Conservation (phyloP, 2,113 vertebrate genomes). For the Grammomys dolichurus region DNA sequence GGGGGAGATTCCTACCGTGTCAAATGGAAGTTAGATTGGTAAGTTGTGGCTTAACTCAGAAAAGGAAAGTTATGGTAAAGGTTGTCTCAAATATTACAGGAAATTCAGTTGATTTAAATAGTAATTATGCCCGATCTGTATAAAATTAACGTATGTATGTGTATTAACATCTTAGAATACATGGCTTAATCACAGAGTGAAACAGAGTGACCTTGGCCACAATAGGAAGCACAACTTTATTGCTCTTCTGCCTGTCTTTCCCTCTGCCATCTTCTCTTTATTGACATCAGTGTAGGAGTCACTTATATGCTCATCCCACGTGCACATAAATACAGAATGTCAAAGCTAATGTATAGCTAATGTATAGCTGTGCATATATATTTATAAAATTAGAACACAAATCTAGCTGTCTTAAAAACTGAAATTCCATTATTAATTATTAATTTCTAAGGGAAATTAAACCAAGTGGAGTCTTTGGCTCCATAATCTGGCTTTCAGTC, state of each 20-base stretch:
- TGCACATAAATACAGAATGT: neutral
- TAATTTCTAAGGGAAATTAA: conserved; percentile 34
- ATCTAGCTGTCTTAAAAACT: neutral
- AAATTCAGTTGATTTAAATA: neutral
- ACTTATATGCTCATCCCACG: neutral
- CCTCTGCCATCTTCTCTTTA: neutral
- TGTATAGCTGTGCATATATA: neutral
- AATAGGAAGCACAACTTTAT: neutral
- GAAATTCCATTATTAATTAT: conserved; percentile 21
- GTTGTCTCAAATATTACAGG: conserved; percentile 20
- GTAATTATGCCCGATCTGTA: neutral
- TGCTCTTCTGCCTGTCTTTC: neutral
- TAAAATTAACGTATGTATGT: neutral
- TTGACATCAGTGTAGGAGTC: neutral
- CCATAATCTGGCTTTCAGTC: neutral
- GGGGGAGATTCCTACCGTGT: neutral
- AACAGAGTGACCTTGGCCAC: neutral
- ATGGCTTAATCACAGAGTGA: neutral
- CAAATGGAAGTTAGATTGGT: conserved; percentile 40
- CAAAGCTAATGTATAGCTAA: neutral
- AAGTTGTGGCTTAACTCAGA: neutral
- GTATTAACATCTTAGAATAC: neutral
- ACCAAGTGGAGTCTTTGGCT: neutral
- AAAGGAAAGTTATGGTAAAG: conserved; percentile 10
- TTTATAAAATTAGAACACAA: neutral